Conservation (phyloP, 2,888 invertebrate genomes). For the Carabus problematicus region DNA sequence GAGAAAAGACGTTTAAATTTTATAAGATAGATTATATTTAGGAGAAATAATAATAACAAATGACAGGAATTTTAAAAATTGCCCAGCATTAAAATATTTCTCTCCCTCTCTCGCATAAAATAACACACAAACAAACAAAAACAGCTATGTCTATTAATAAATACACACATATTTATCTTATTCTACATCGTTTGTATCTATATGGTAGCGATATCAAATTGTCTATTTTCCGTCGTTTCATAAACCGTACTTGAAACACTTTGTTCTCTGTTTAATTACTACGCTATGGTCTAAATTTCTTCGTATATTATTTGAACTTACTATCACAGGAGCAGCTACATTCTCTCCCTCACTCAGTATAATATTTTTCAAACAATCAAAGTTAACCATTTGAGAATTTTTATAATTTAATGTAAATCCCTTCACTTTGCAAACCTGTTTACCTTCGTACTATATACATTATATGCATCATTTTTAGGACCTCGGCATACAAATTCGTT, state of each 20-base stretch:
- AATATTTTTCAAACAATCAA: slow-evolving; percentile 32
- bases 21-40: no score
- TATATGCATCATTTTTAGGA: slow-evolving; percentile 53
- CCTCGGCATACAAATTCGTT: slow-evolving; percentile 51
- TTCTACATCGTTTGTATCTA: background rate
- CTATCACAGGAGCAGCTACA: no score
- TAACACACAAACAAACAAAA: background rate
- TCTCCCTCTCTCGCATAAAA: background rate
- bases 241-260: no score
- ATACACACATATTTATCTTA: background rate
- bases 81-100: background rate
- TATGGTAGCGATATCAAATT: slow-evolving; percentile 2
- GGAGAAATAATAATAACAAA: background rate
- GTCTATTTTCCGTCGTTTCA: no score
- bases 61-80: background rate
- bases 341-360: slow-evolving; percentile 4
- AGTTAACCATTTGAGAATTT: slow-evolving; percentile 40
- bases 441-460: slow-evolving; percentile 43
- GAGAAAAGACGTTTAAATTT: no score
- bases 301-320: slow-evolving; percentile 13
- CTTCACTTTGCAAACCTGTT: slow-evolving; percentile 45
- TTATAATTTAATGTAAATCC: no score
- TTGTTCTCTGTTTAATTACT: no score
- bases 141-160: background rate
- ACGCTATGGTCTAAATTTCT: no score